Base-by-base conservation (phyloP, 1,140 invertebrate genomes). In the Andricus grossulariae region DNA sequence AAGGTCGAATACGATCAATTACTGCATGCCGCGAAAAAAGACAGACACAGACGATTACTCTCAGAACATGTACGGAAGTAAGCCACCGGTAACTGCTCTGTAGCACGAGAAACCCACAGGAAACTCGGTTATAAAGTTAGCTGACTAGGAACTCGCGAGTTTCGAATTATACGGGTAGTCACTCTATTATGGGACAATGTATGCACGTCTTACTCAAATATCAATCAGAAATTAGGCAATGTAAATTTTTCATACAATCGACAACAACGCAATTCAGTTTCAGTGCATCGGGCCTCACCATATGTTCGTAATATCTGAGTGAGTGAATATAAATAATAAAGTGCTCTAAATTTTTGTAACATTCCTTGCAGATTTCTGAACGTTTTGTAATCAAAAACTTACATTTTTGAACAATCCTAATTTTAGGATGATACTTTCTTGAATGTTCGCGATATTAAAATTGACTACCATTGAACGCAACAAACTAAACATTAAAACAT, bases 61-160 rank as follows among this genome's bases (percentile, higher is more conserved):
- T 55, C 18, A 71, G 60, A 55, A 74, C 75, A 75, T 78, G 82
- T 80, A 79, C 77, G 80, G 83, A 84, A 82, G 83, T 73, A 32
- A 70, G 55, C 32, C 49, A 54, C 78, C 77, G 77, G 60, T 85
- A 86, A 85, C 83, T 86, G 79, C 79, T 73, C 54, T 76, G 78
- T 76, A 82, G 82, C 85, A 85, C 82, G 84, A 86, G 82, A 85
- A 86, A 86, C 84, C 81, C 78, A 81, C 72, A 81, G 82, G 78
- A 78, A 82, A 78, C 78, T 80, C 60, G 19, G 73, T 76, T 76
- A 76, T 50, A 71, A 39, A 52, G 39, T 45, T 39, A 71, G 75
- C 66, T 71, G 74, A 21, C 75, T 45, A 71, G 73, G 76, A 79
- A 78, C 70, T 73, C 73, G 51, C 49, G 72, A 72, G 60, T 50